Evolutionary conservation across 2,113 vertebrate species (phyloP), one percentile per base, ranked within the genome.

Genomic region (Ascaphus truei): DNA sequence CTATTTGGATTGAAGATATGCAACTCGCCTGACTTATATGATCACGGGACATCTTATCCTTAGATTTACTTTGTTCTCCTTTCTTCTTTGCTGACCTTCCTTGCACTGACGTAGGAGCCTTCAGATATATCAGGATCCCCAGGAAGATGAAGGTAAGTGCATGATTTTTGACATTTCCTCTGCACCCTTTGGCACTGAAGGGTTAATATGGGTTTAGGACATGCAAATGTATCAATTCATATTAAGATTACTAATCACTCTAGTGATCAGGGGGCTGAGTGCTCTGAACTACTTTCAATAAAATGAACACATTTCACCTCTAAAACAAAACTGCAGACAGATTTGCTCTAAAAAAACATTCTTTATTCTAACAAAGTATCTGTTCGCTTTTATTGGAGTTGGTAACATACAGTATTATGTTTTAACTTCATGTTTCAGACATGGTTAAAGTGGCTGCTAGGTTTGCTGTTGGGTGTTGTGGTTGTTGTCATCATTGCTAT

Each of bases 361-460:
- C n/a, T n/a, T n/a, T n/a, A n/a, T n/a, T n/a, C n/a, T n/a, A n/a
- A n/a, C n/a, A n/a, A n/a, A n/a, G n/a, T n/a, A n/a, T n/a, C n/a
- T n/a, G n/a, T n/a, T n/a, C n/a, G n/a, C n/a, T n/a, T n/a, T n/a
- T n/a, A n/a, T n/a, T n/a, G n/a, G n/a, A n/a, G n/a, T n/a, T n/a
- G n/a, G n/a, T n/a, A n/a, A n/a, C n/a, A n/a, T n/a, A n/a, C n/a
- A n/a, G n/a, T n/a, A n/a, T n/a, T n/a, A n/a, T n/a, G n/a, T n/a
- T n/a, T n/a, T n/a, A n/a, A n/a, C n/a, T n/a, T n/a, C 34, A 4
- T 43, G 41, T 81, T 83, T 31, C 80, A 91, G 89, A 79, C 73
- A 23, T 43, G 43, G 2, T 74, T 83, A 53, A 91, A 90, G 79
- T 89, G 83, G 74, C 58, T 91, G 36, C 60, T 90, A 75, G 82